Percentiles rank a stretch among this genome's conserved stretches.
These are phyloP conservation scores for Glareola pratincola DNA, from an alignment of 2,113 vertebrate genomes.

Conservation along the genomic window DNA sequence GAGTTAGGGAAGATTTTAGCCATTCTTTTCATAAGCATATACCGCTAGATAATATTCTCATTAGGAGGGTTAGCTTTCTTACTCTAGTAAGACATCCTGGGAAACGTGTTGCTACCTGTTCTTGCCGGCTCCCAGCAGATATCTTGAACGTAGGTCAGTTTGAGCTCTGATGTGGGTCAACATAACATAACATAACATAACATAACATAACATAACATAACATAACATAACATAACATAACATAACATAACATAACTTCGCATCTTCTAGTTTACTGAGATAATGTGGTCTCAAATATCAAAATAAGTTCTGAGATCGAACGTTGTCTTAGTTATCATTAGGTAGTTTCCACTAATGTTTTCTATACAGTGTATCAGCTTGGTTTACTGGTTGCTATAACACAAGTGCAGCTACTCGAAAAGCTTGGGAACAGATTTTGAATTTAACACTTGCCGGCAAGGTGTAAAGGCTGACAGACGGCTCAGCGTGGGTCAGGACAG, in stretches of 20 bases:
- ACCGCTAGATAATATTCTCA: background rate
- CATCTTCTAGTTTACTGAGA: background rate
- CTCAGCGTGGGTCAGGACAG: slow-evolving; percentile 3
- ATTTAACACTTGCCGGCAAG: background rate
- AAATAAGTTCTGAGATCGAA: background rate
- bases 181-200: background rate
- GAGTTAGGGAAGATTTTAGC: background rate
- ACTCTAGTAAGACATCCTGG: background rate
- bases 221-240: no score
- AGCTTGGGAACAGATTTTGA: slow-evolving; percentile 10
- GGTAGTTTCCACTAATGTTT: background rate
- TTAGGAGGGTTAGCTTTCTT: background rate
- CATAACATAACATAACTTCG: background rate
- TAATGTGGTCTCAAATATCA: background rate
- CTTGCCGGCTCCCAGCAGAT: background rate
- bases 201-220: no score
- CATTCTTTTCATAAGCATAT: background rate
- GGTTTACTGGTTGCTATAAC: background rate
- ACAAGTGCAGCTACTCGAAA: background rate
- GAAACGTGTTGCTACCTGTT: background rate
- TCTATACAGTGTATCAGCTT: background rate
- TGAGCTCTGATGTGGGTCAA: background rate
- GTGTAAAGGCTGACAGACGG: slow-evolving; percentile 32
- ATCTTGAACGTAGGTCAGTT: background rate
- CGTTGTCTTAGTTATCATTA: background rate